Evolutionary conservation across 2,797 vertebrate genomes (phyloP), one percentile per base, ranked within the genome.

Genomic region (Jordanella pulchra): DNA sequence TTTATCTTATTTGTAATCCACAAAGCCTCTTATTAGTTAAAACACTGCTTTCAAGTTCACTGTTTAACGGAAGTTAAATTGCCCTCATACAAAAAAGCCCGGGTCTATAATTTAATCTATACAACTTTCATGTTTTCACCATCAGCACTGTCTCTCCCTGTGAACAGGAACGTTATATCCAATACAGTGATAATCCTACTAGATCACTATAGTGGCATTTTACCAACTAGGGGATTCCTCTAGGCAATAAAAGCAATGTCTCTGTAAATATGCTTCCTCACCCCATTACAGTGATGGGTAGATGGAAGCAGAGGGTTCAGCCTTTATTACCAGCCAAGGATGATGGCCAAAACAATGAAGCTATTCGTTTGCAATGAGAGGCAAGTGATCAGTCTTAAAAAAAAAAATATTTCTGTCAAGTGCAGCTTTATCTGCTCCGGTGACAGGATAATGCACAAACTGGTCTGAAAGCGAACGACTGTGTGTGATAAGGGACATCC

Each of bases 371-470:
- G 76, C 69, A 65, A 66, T 42, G 60, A 65, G 82, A 77, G 83
- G 79, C 67, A 82, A 86, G 76, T 25, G 35, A 89, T 88, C 78
- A 7, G 67, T 89, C 89, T 87, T 80, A 48, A 73, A 78, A 91
- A 84, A 85, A 25, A 39, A 44, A 14, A 80, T 77, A 86, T 84
- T 83, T 86, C 82, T 87, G 87, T 88, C 84, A 63, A 78, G 81
- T 45, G 76, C 28, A 3, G 67, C 72, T 69, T 84, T 80, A 82
- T 88, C 86, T 79, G 18, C 42, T 71, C 58, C 9, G 4, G 67
- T 77, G 79, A 81, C 71, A 80, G 79, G 75, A 86, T 81, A 83
- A 89, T 74, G 75, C 75, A 73, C 71, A 13, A 75, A 76, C 61
- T 32, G 77, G 81, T 48, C 58, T 3, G 71, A 67, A 63, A 25